Evolutionary conservation across 2,888 invertebrate species (phyloP), one percentile per base, ranked within the genome.

Genomic region (Hemaris fuciformis): DNA sequence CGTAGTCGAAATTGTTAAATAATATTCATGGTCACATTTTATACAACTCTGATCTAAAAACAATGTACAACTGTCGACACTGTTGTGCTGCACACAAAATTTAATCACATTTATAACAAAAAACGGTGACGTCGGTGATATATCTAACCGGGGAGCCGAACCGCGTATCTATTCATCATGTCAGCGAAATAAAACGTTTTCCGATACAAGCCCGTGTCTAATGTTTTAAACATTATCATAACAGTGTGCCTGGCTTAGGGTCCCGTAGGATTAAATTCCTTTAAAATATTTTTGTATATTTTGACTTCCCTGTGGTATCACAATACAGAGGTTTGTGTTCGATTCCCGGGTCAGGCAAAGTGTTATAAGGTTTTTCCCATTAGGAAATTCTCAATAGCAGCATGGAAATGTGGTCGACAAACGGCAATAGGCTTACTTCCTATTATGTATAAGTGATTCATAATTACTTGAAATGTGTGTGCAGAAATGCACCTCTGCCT

Each of bases 141-240:
- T 53, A 60, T 41, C 57, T 48, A 18, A 31, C 23, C 60, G 27
- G 41, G 38, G 60, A 60, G 41, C n/a, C 41, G 60, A 60, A 60
- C 41, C 48, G 41, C 22, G 43, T 31, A 57, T 75, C 82, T 80
- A 85, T 84, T 75, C 73, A 80, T 85, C 83, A 84, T 76, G 66
- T 67, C 63, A 67, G 68, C 65, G 67, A 73, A 75, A 73, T 75
- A 75, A 77, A 77, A 77, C 75, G 74, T 75, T 75, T 75, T 69
- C 72, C 75, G 73, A 74, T 80, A 77, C 74, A 76, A 78, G 75
- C 75, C 74, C 72, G 72, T 64, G 67, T 68, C 77, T 85, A 84
- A 89, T 89, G 88, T 89, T 88, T 89, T 80, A 89, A 89, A 88
- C 88, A 88, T 88, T 80, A 69, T 71, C 71, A 66, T 66, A 43